Percentiles rank a stretch among this genome's conserved stretches.
phyloP scores from a whole-genome alignment of 2,113 vertebrate genomes.

The Manacus vitellinus region DNA sequence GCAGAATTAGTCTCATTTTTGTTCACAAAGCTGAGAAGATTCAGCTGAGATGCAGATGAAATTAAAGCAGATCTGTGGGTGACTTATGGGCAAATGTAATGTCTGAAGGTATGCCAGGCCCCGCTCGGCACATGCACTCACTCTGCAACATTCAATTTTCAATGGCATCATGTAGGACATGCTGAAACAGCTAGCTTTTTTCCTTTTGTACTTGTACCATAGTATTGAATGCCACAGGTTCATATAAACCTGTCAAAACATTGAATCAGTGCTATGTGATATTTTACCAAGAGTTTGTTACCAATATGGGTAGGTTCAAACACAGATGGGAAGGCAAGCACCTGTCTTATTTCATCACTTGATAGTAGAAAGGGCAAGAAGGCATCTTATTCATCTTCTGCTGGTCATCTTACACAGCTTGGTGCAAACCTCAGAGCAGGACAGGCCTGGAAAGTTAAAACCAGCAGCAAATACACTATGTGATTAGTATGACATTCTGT shows the following conservation, averaged over 20 bases:
- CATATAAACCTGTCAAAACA: neutral
- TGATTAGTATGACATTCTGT: neutral
- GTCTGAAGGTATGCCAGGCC: neutral
- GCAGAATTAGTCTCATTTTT: neutral
- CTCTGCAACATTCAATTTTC: neutral
- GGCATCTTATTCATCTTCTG: neutral
- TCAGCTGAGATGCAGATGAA: neutral
- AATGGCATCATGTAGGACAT: neutral
- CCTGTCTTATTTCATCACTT: neutral
- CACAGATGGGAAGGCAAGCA: neutral
- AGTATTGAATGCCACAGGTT: neutral
- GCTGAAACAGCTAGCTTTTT: neutral
- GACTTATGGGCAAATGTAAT: neutral
- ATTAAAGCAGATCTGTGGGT: neutral
- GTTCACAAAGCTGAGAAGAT: neutral
- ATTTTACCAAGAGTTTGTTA: neutral
- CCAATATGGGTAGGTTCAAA: neutral
- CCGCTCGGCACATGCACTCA: rapidly evolving
- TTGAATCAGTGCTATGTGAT: neutral
- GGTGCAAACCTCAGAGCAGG: neutral
- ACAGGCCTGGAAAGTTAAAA: neutral
- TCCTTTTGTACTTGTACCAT: neutral
- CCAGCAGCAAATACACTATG: neutral
- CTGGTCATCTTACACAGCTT: neutral
- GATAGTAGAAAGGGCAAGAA: neutral